phyloP scores from a whole-genome alignment of 53 echinoderm and acorn worm species.

The Echinarachnius parma region DNA sequence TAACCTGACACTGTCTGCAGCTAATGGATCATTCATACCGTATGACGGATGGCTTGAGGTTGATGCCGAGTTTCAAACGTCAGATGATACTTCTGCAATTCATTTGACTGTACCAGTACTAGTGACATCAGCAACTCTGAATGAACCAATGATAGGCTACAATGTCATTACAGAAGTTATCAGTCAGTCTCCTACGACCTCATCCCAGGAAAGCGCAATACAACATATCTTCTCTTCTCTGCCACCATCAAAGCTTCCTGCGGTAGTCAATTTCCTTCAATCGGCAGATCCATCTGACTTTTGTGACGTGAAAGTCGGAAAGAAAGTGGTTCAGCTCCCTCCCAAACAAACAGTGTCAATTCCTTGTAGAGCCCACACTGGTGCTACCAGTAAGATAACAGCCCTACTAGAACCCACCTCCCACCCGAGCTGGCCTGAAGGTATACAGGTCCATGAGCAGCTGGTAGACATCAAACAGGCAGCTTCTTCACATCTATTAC shows the following conservation, averaged over 20 bases:
- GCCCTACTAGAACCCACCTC: background rate
- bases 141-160: slow-evolving; percentile 47
- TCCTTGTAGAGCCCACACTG: slow-evolving; percentile 9
- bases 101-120: slow-evolving; percentile 25
- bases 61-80: background rate
- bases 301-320: background rate
- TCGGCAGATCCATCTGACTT: background rate
- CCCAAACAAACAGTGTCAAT: background rate
- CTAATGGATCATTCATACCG: slow-evolving; percentile 46
- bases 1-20: slow-evolving; percentile 34
- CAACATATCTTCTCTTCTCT: background rate
- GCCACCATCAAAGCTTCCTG: slow-evolving; percentile 1
- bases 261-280: slow-evolving; percentile 12
- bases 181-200: no score
- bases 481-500: no score
- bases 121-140: slow-evolving; percentile 14
- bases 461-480: background rate
- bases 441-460: background rate
- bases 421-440: background rate
- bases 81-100: background rate
- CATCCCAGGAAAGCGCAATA: background rate
- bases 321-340: background rate
- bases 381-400: background rate
- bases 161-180: slow-evolving; percentile 44
- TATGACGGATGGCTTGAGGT: slow-evolving; percentile 55